phyloP scores from a whole-genome alignment of 2,888 invertebrate species.

The Falcaria lacertinaria region DNA sequence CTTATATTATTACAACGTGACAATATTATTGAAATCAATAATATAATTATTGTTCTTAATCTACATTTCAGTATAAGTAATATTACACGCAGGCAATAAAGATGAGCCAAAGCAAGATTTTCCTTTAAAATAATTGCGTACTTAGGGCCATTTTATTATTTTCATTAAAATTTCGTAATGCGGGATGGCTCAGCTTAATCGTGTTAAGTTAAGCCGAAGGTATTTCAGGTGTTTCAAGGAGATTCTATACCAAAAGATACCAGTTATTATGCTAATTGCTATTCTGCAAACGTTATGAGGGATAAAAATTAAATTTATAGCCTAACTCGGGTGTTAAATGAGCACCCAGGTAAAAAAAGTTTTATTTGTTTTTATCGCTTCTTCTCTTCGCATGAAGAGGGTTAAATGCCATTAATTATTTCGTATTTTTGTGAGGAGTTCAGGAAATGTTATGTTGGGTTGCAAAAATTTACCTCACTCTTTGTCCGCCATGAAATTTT shows the following conservation, averaged over 20 bases:
- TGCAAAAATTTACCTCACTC: not conserved
- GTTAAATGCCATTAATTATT: conserved; percentile 24
- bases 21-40: too few species aligned
- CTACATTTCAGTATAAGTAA: not conserved
- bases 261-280: conserved; percentile 37
- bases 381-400: conserved; percentile 19
- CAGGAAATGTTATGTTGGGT: not conserved
- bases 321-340: conserved; percentile 18
- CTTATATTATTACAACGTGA: too few species aligned
- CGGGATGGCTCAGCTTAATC: not conserved
- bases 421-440: conserved; percentile 4
- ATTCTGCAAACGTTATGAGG: conserved; percentile 30
- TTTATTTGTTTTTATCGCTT: conserved; percentile 19
- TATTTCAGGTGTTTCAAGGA: conserved; percentile 4
- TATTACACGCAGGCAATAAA: not conserved
- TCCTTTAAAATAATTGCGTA: not conserved
- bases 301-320: conserved; percentile 34
- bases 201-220: not conserved
- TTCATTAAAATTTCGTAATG: not conserved
- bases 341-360: conserved; percentile 17
- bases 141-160: conserved; percentile 1
- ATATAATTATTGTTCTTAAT: too few species aligned
- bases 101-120: not conserved
- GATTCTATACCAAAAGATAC: conserved; percentile 22
- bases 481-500: not conserved